Conservation (phyloP, 1,140 invertebrate species). For the Globodera ellingtonae region DNA sequence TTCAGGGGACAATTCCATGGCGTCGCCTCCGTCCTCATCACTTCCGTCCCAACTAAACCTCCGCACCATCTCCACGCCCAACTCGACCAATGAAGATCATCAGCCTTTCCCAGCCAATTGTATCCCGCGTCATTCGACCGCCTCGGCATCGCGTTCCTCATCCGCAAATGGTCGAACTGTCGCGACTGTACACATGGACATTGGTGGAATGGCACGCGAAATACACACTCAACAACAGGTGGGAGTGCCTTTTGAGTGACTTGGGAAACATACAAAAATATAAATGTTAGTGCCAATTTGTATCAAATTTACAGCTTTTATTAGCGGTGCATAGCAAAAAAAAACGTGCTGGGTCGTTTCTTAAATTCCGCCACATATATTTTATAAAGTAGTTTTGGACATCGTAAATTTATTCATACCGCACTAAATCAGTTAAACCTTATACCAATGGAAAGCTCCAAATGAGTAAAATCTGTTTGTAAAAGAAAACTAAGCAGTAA, state of each 20-base stretch:
- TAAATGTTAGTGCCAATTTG: neutral
- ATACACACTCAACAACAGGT: neutral
- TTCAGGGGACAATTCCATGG: neutral
- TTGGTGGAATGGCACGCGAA: neutral
- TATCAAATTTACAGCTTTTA: neutral
- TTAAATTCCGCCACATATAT: no score
- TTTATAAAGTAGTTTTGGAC: no score
- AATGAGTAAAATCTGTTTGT: no score
- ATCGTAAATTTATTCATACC: no score
- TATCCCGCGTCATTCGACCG: no score
- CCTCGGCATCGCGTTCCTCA: neutral
- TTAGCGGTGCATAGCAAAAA: neutral
- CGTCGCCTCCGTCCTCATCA: neutral
- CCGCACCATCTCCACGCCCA: no score
- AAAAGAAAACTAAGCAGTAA: no score
- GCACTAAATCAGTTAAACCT: no score
- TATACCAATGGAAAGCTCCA: no score
- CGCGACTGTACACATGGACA: neutral
- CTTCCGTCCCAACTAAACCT: neutral
- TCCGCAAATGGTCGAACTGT: neutral
- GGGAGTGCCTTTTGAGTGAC: neutral
- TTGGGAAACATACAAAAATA: neutral
- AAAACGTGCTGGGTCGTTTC: no score
- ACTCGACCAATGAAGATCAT: neutral
- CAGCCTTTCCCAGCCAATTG: neutral